These are phyloP conservation scores for Eurypyga helias DNA, from an alignment of 2,113 vertebrate genomes.

Conservation along the genomic window DNA sequence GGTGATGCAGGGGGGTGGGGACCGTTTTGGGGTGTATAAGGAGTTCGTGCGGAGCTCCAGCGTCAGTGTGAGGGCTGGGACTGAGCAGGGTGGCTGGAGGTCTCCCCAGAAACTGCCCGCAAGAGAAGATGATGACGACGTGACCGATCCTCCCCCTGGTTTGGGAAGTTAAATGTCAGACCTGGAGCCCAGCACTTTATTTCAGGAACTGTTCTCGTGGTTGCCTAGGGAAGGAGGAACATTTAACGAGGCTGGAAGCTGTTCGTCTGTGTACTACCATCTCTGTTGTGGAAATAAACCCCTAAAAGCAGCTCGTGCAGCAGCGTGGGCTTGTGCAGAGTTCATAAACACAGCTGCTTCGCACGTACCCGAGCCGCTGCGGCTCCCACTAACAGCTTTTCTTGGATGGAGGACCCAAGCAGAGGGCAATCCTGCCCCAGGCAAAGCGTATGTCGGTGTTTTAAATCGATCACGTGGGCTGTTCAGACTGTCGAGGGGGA, in stretches of 20 bases:
- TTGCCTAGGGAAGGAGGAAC: background rate
- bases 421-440: background rate
- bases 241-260: background rate
- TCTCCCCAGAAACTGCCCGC: background rate
- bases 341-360: constrained; percentile 1
- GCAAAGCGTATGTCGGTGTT: fast-evolving
- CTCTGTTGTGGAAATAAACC: constrained; percentile 47
- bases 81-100: background rate
- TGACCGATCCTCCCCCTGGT: background rate
- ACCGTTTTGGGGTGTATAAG: background rate
- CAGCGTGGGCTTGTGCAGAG: background rate
- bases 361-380: fast-evolving
- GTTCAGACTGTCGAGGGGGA: background rate
- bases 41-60: background rate
- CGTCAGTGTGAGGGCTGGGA: background rate
- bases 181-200: background rate
- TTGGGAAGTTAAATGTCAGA: background rate
- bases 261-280: fast-evolving
- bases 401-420: background rate
- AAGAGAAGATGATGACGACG: background rate
- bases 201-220: background rate
- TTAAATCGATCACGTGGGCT: background rate
- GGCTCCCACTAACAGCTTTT: background rate
- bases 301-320: background rate
- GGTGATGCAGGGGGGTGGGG: background rate